Evolutionary conservation across 1,140 invertebrate species (phyloP).

Genomic region (Diachasma alloeum): DNA sequence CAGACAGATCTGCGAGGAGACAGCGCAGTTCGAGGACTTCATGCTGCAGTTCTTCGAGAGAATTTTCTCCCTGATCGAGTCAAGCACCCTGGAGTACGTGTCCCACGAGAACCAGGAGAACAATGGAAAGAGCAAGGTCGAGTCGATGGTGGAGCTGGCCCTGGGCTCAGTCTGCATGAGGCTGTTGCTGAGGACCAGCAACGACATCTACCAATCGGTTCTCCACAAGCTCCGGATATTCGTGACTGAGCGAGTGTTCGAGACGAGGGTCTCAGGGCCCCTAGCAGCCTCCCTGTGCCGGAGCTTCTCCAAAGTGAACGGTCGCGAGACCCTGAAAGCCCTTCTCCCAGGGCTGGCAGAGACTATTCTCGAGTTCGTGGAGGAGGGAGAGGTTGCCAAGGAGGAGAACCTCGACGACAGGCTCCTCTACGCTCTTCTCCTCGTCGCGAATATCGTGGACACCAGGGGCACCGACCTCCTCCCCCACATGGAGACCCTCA

Average conservation of each 20-base stretch:
- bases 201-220: slow-evolving; percentile 70
- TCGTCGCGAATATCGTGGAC: slow-evolving; percentile 77
- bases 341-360: slow-evolving; percentile 78
- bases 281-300: slow-evolving; percentile 72
- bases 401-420: slow-evolving; percentile 83
- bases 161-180: slow-evolving; percentile 67
- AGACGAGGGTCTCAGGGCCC: slow-evolving; percentile 83
- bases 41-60: slow-evolving; percentile 86
- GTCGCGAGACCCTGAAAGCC: slow-evolving; percentile 72
- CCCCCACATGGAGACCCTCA: slow-evolving; percentile 70
- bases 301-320: slow-evolving; percentile 75
- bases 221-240: slow-evolving; percentile 79
- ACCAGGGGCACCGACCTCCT: slow-evolving; percentile 71
- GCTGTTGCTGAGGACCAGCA: slow-evolving; percentile 67
- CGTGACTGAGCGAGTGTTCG: slow-evolving; percentile 77
- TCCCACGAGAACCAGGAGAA: slow-evolving; percentile 68
- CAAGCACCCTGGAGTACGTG: slow-evolving; percentile 73
- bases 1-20: slow-evolving; percentile 78
- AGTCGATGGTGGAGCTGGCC: slow-evolving; percentile 67
- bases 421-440: slow-evolving; percentile 79
- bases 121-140: slow-evolving; percentile 66
- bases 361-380: slow-evolving; percentile 66
- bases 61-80: slow-evolving; percentile 79
- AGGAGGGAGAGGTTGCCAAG: slow-evolving; percentile 66
- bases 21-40: slow-evolving; percentile 88